phyloP scores from a whole-genome alignment of 2,888 invertebrate genomes.

The Microplitis manilae region DNA sequence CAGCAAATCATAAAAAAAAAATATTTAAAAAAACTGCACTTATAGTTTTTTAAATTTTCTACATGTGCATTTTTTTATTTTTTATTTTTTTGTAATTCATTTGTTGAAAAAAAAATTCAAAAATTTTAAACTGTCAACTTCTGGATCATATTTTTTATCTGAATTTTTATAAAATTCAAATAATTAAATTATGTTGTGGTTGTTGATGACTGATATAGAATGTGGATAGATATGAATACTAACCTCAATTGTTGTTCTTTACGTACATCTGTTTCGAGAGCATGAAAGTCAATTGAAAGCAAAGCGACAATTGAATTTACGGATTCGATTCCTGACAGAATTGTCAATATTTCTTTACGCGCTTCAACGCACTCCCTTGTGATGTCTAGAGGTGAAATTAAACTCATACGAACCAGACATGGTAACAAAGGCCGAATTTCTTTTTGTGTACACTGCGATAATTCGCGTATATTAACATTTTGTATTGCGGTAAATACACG shows the following conservation, averaged over 20 bases:
- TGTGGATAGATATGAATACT: slow-evolving; percentile 43
- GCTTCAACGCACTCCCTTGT: slow-evolving; percentile 87
- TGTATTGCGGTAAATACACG: slow-evolving; percentile 86
- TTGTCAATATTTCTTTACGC: slow-evolving; percentile 89
- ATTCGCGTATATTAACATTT: slow-evolving; percentile 83
- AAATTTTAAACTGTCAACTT: too few species aligned
- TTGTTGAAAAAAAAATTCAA: too few species aligned
- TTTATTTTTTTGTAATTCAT: too few species aligned
- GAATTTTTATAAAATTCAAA: too few species aligned
- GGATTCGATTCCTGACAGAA: slow-evolving; percentile 91
- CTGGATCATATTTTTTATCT: background rate
- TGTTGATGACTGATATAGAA: slow-evolving; percentile 5
- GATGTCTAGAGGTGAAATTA: slow-evolving; percentile 89
- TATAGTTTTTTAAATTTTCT: too few species aligned
- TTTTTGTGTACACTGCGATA: slow-evolving; percentile 81
- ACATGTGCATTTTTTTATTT: too few species aligned
- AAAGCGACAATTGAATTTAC: slow-evolving; percentile 95
- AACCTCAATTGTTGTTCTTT: slow-evolving; percentile 92
- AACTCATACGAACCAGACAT: slow-evolving; percentile 93
- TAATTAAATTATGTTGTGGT: background rate
- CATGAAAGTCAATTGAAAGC: slow-evolving; percentile 94
- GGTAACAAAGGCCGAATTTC: slow-evolving; percentile 93
- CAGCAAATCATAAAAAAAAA: too few species aligned
- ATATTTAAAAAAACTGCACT: too few species aligned
- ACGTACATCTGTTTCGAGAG: slow-evolving; percentile 91